These are phyloP conservation scores for Takifugu bimaculatus DNA, from an alignment of 2,113 vertebrate genomes.

Conservation along the genomic window DNA sequence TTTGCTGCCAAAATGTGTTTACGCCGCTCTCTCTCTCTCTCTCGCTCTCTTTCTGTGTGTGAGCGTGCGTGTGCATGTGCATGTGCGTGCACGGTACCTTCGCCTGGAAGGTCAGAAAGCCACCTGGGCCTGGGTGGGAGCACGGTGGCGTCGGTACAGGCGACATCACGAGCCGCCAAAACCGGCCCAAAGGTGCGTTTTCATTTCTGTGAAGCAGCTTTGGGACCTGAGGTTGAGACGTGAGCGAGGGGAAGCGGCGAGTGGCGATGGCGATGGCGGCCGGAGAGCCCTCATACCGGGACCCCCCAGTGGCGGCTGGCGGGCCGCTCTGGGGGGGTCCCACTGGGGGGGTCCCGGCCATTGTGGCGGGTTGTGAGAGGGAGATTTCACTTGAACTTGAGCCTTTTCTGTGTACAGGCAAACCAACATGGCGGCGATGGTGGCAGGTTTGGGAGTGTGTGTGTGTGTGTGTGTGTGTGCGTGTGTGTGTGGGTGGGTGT, in stretches of 20 bases:
- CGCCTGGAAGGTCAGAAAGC: no score
- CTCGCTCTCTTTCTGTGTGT: constrained; percentile 7
- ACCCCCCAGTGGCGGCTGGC: constrained; percentile 52
- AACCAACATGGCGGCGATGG: constrained; percentile 23
- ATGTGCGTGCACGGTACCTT: not conserved
- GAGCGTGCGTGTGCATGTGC: constrained; percentile 5
- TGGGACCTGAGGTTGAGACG: no score
- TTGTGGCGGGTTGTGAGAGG: constrained; percentile 22
- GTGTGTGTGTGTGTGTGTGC: not conserved
- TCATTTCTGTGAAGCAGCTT: no score
- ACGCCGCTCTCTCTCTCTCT: constrained; percentile 9
- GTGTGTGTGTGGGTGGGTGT: no score
- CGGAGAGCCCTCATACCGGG: constrained; percentile 43
- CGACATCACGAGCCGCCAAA: no score
- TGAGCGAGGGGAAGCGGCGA: no score
- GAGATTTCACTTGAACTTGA: constrained; percentile 31
- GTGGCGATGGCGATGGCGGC: constrained; percentile 16
- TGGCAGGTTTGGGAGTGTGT: constrained; percentile 26
- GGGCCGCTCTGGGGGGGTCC: constrained; percentile 50
- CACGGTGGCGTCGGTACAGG: no score
- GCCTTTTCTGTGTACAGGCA: constrained; percentile 45
- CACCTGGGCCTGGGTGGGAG: no score
- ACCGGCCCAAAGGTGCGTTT: no score
- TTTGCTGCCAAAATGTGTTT: constrained; percentile 27
- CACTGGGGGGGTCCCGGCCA: constrained; percentile 15